Conservation (phyloP, 1,140 invertebrate genomes). For the Potamilus streckersoni region DNA sequence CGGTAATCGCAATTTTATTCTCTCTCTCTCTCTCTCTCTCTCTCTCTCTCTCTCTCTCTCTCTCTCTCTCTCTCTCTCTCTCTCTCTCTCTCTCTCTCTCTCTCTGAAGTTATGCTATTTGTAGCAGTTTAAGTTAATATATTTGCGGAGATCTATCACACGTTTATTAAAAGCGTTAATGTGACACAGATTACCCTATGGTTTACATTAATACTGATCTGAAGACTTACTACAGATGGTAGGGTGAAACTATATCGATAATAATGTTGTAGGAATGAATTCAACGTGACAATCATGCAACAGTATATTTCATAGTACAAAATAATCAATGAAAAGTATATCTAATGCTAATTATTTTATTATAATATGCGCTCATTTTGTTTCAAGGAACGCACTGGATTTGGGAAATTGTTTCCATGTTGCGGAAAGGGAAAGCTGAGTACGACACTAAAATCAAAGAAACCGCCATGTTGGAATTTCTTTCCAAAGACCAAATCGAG, state of each 20-base stretch:
- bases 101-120: not conserved
- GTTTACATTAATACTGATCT: not conserved
- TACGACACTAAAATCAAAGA: constrained; percentile 22
- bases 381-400: constrained; percentile 21
- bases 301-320: not conserved
- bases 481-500: constrained; percentile 2
- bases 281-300: too few relatives aligned
- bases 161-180: not conserved
- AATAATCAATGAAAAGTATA: not conserved
- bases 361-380: not conserved
- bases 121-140: too few relatives aligned
- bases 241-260: too few relatives aligned
- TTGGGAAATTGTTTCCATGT: constrained; percentile 20
- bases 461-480: constrained; percentile 17
- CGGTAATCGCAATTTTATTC: not conserved
- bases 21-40: not conserved
- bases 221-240: not conserved
- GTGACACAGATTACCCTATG: not conserved
- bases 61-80: not conserved
- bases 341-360: not conserved
- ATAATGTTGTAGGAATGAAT: too few relatives aligned
- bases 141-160: not conserved
- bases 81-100: not conserved
- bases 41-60: not conserved
- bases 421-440: constrained; percentile 12